phyloP scores from a whole-genome alignment of 2,888 invertebrate genomes.

The Tinea semifulvella region DNA sequence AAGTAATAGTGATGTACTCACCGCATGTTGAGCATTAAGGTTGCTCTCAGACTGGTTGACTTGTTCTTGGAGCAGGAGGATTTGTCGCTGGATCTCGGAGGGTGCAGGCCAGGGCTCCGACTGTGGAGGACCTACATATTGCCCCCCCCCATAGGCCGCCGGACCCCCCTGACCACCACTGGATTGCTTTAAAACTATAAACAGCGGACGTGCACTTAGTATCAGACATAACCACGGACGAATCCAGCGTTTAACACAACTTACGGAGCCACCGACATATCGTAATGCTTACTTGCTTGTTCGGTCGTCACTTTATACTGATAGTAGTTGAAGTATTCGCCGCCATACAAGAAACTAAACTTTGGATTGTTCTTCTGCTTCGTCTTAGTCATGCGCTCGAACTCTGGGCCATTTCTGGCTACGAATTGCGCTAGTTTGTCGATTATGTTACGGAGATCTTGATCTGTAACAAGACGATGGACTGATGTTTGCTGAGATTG shows the following conservation, averaged over 20 bases:
- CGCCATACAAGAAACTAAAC: conserved; percentile 96
- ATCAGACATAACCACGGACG: conserved; percentile 50
- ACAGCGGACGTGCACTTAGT: conserved; percentile 65
- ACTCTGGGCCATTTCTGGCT: conserved; percentile 98
- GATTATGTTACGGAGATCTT: conserved; percentile 95
- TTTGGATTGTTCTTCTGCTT: conserved; percentile 98
- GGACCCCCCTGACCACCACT: conserved; percentile 61
- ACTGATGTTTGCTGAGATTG: neutral
- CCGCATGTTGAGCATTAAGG: conserved; percentile 93
- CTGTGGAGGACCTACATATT: conserved; percentile 68
- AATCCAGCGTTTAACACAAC: conserved; percentile 32
- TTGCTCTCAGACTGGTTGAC: conserved; percentile 96
- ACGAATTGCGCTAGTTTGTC: conserved; percentile 99
- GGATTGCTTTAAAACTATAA: conserved; percentile 81
- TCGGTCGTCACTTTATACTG: conserved; percentile 95
- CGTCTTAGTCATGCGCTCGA: conserved; percentile 98
- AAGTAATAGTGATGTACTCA: conserved; percentile 41
- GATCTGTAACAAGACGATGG: conserved; percentile 69
- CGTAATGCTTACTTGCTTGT: conserved; percentile 83
- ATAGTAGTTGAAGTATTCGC: conserved; percentile 95
- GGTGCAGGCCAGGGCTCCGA: conserved; percentile 33
- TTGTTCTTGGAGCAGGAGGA: conserved; percentile 87
- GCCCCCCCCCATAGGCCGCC: conserved; percentile 63
- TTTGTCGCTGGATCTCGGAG: conserved; percentile 75
- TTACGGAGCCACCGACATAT: conserved; percentile 30